These are phyloP conservation scores for Netelia melanura DNA, from an alignment of 2,888 invertebrate species.

Conservation along the genomic window DNA sequence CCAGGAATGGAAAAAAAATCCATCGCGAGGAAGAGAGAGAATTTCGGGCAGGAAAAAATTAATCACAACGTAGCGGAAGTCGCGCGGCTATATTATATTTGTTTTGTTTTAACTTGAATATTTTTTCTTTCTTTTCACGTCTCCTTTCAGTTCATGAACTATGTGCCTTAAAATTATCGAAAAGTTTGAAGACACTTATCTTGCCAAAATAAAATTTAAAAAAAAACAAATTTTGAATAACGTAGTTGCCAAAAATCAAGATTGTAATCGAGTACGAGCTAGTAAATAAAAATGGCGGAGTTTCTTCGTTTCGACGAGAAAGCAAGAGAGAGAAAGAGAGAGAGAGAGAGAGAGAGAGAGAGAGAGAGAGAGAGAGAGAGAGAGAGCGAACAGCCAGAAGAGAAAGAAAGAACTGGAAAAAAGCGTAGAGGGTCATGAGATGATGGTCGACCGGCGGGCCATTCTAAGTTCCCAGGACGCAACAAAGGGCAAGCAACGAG, in stretches of 20 bases:
- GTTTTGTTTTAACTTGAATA: slow-evolving; percentile 7
- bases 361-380: slow-evolving; percentile 52
- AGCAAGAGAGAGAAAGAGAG: slow-evolving; percentile 20
- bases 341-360: slow-evolving; percentile 51
- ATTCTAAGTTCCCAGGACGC: slow-evolving; percentile 84
- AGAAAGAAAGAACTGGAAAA: slow-evolving; percentile 56
- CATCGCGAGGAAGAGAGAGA: slow-evolving; percentile 25
- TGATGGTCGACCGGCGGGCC: slow-evolving; percentile 80
- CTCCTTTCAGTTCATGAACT: background rate
- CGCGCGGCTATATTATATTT: slow-evolving; percentile 22
- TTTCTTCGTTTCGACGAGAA: background rate
- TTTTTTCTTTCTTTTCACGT: background rate
- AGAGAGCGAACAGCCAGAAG: slow-evolving; percentile 32
- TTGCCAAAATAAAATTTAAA: too few species aligned
- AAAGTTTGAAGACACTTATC: too few species aligned
- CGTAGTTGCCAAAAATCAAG: too few species aligned
- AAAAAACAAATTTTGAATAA: too few species aligned
- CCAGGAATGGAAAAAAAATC: slow-evolving; percentile 60
- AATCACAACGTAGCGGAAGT: slow-evolving; percentile 51
- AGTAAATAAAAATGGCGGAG: background rate
- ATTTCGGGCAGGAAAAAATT: slow-evolving; percentile 57
- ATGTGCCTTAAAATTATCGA: background rate
- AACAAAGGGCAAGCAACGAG: slow-evolving; percentile 85
- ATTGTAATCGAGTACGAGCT: too few species aligned
- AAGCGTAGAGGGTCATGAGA: slow-evolving; percentile 74